phyloP scores from a whole-genome alignment of 2,113 vertebrate genomes.

The Benitochromis conjunctus region DNA sequence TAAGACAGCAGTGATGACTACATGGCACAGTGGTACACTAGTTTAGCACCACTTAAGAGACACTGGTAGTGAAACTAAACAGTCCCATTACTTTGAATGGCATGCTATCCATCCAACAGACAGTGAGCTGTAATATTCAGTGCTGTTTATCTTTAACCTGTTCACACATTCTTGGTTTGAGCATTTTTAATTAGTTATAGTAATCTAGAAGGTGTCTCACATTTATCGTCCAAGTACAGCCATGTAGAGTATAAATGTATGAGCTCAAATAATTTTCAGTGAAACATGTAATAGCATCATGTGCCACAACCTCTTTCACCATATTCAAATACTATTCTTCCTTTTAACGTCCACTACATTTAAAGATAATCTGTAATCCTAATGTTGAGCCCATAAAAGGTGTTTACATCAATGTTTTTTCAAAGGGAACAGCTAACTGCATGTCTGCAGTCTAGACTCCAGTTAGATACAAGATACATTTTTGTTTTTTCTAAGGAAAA shows the following conservation, averaged over 20 bases:
- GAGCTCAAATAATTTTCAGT: not conserved
- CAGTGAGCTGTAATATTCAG: not conserved
- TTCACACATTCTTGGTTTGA: too few species aligned
- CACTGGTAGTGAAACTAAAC: not conserved
- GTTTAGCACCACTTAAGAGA: not conserved
- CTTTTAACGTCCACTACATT: not conserved
- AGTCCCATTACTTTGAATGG: not conserved
- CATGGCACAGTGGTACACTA: too few species aligned
- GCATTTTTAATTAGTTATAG: not conserved
- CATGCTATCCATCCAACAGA: not conserved
- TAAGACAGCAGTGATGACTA: not conserved
- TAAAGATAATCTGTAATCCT: not conserved
- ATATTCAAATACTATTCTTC: not conserved
- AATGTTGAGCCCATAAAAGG: accelerated
- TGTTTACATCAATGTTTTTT: not conserved
- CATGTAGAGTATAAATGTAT: not conserved
- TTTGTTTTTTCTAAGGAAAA: not conserved
- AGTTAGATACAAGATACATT: accelerated
- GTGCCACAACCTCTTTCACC: not conserved
- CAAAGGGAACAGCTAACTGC: accelerated
- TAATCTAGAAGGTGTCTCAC: not conserved
- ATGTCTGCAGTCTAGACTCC: not conserved
- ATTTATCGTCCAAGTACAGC: not conserved
- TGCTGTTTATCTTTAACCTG: not conserved
- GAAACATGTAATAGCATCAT: accelerated